Base-by-base conservation (phyloP, 2,113 vertebrate genomes). In the Butorides virescens region DNA sequence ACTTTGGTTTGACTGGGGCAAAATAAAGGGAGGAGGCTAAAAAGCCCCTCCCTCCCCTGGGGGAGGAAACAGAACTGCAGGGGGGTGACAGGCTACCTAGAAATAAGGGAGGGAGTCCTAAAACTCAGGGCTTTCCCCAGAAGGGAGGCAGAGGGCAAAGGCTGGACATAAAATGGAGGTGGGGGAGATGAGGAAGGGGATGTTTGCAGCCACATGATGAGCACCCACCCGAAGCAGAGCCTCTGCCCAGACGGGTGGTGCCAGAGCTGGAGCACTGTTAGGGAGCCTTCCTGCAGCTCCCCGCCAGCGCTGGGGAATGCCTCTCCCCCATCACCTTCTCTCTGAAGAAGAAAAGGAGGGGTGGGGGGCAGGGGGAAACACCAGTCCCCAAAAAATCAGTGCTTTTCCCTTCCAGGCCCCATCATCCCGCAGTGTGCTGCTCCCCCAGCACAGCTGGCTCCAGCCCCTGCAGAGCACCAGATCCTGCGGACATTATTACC, bases 251-350 rank as follows among this genome's bases (percentile, higher is more conserved):
- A 34, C 3, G 0, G 61, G n/a, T 1, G 9, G 47, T 10, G 15
- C 42, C 3, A 1, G 47, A 13, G 44, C 59, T 36, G n/a, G 39
- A 75, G 53, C 25, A 2, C 26, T 0, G 1, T 2, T 6, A 13
- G 32, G 29, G 52, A 75, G 10, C 27, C 63, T 10, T 37, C 37
- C 83, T 5, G 5, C 62, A 32, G 58, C 62, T 26, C 29, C 27
- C 18, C 3, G 1, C 13, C 3, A 29, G 78, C 61, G 9, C 67
- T 30, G 6, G 0, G 30, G 10, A n/a, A 2, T 52, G 5, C 71
- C 39, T 5, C 29, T 52, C 10, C 44, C 61, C 37, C 20, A 7
- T 22, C 73, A 47, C 27, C 55, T 66, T 66, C 53, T 16, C 42
- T 29, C 59, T 20, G 34, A 34, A 37, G 65, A 74, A 29, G 65